Evolutionary conservation across 2,888 invertebrate genomes (phyloP), one percentile per base, ranked within the genome.

Genomic region (Scaptomyza reducta): DNA sequence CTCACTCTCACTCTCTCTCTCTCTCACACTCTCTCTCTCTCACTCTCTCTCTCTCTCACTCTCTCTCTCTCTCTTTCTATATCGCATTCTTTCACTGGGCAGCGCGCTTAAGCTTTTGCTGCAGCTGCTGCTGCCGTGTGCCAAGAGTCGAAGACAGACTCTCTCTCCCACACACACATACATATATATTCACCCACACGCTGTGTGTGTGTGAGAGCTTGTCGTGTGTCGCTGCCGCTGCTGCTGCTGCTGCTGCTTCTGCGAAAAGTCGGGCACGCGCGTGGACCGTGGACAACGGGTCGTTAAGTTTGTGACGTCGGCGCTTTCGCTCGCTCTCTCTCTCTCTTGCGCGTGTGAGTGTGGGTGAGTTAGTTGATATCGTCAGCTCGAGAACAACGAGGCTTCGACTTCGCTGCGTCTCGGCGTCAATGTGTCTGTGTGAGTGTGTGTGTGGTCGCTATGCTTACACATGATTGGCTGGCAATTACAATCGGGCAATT

Each of bases 381-480:
- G 61, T 22, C 35, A 35, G 38, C 14, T 16, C 40, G 40, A 7
- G 1, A 33, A 13, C 33, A 33, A 33, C 33, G 33, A 14, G 16
- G 40, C 40, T 10, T 16, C 59, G 41, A 29, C 31, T 31, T 31
- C 3, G 11, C 41, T 64, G 33, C 46, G 38, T 35, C 46, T 18
- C 18, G 31, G 27, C 11, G 16, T 18, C n/a, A 42, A 27, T 29
- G 50, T n/a, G 25, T 14, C 41, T 41, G 42, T 16, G 25, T 25
- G 38, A 50, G 55, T 22, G 59, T 29, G 53, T 47, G 61, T 56
- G 59, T 57, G 53, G 16, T 49, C 44, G 68, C 22, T 25, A 33
- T 45, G 67, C 72, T 64, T n/a, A 64, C 66, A 65, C 33, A 66
- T 61, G 74, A 79, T 79, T 78, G 77, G 76, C 68, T 66, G 61